Percentiles rank a stretch among this genome's conserved stretches.
Conservation (phyloP, 2,888 invertebrate genomes). For the Cantharis flavilabris region DNA sequence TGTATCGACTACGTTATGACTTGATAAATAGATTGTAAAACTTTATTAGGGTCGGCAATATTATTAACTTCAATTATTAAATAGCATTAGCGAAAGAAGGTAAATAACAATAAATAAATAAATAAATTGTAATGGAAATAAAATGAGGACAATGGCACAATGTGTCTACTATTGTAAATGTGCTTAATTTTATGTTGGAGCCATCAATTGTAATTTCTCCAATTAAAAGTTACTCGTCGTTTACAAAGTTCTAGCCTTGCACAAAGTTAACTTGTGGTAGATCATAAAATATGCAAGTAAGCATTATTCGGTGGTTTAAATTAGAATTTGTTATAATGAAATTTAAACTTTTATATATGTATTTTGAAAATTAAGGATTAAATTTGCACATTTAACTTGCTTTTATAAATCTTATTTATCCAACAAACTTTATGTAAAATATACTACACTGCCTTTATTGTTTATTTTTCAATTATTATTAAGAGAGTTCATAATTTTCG, state of each 20-base stretch:
- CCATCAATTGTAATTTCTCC: slow-evolving; percentile 4
- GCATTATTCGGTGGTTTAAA: background rate
- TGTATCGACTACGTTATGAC: background rate
- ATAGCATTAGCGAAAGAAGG: background rate
- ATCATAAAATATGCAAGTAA: slow-evolving; percentile 1
- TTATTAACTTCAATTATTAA: background rate
- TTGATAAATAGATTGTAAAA: background rate
- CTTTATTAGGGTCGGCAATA: background rate
- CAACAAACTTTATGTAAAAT: background rate
- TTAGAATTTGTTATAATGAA: slow-evolving; percentile 2
- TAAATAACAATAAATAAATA: background rate
- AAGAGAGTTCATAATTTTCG: background rate
- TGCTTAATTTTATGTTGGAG: background rate
- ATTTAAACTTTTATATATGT: background rate
- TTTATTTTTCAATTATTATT: background rate
- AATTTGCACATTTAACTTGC: background rate
- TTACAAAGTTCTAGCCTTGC: background rate
- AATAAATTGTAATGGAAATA: background rate
- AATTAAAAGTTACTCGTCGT: slow-evolving; percentile 3
- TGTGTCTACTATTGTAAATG: background rate
- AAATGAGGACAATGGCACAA: background rate
- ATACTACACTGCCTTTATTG: background rate
- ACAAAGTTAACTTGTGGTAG: slow-evolving; percentile 2
- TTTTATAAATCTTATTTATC: background rate
- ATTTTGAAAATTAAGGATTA: background rate